Evolutionary conservation across 2,888 invertebrate genomes (phyloP).

Genomic region (Polydrusus pterygomalis): DNA sequence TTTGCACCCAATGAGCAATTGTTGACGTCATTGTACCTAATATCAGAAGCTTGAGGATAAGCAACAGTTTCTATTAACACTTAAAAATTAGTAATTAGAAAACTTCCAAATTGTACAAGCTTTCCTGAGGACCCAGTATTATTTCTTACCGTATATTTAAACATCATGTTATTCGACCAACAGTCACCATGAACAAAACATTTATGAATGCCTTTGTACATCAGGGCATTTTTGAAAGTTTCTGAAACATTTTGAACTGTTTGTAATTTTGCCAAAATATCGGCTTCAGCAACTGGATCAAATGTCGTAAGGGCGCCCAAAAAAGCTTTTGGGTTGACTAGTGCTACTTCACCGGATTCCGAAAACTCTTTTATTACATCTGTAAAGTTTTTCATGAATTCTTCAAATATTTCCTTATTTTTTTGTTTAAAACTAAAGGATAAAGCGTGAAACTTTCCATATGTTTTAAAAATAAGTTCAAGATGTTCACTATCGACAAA

Average conservation of each 20-base stretch:
- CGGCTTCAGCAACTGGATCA: slow-evolving; percentile 30
- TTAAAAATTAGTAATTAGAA: too few species aligned
- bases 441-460: slow-evolving; percentile 51
- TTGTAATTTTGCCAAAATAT: slow-evolving; percentile 27
- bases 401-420: slow-evolving; percentile 29
- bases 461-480: slow-evolving; percentile 36
- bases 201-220: slow-evolving; percentile 29
- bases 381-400: slow-evolving; percentile 12
- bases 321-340: slow-evolving; percentile 8
- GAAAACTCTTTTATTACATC: slow-evolving; percentile 18
- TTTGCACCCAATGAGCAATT: too few species aligned
- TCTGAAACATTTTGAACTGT: slow-evolving; percentile 18
- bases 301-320: slow-evolving; percentile 27
- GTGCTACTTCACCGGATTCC: neutral
- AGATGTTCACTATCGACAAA: slow-evolving; percentile 34
- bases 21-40: too few species aligned
- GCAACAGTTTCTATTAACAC: too few species aligned
- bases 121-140: too few species aligned
- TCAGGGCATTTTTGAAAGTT: neutral
- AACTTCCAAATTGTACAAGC: too few species aligned
- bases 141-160: slow-evolving; percentile 44
- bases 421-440: slow-evolving; percentile 44
- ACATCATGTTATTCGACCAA: slow-evolving; percentile 45
- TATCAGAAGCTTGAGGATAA: too few species aligned
- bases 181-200: slow-evolving; percentile 50